Evolutionary conservation across 2,113 vertebrate genomes (phyloP).

Genomic region (Mellivora capensis): DNA sequence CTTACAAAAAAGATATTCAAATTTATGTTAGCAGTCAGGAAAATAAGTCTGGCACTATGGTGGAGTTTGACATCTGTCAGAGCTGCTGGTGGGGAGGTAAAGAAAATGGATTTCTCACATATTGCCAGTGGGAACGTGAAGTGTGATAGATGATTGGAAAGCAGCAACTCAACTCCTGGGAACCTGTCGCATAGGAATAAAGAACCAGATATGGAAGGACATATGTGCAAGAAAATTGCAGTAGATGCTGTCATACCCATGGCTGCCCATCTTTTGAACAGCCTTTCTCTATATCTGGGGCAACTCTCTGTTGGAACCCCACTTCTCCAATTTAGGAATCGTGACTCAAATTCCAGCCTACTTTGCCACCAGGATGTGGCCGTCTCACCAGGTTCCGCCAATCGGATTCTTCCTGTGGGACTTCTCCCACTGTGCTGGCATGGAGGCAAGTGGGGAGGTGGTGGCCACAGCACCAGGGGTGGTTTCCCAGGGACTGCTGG

Average conservation of each 20-base stretch:
- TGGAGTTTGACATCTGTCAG: neutral
- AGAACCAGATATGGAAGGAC: neutral
- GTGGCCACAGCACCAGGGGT: neutral
- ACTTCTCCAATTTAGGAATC: neutral
- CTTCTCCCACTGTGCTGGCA: neutral
- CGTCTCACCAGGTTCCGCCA: neutral
- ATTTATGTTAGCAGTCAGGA: neutral
- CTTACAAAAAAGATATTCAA: neutral
- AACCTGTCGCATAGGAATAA: neutral
- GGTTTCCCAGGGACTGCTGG: neutral
- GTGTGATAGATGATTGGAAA: neutral
- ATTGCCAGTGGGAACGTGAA: neutral
- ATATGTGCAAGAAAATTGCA: neutral
- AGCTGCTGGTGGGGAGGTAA: neutral
- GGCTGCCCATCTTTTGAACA: neutral
- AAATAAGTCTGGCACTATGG: neutral
- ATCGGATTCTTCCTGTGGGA: neutral
- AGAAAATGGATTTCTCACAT: neutral
- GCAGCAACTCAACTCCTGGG: neutral
- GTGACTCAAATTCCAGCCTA: neutral
- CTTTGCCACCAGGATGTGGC: neutral
- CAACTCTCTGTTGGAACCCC: neutral
- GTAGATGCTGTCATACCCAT: neutral
- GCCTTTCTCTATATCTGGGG: neutral
- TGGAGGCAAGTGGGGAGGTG: too few species aligned